A percentile compares a stretch with the other conserved stretches of the same genome.
Evolutionary conservation across 2,797 vertebrate genomes (phyloP).

Genomic region (Lutjanus campechanus): DNA sequence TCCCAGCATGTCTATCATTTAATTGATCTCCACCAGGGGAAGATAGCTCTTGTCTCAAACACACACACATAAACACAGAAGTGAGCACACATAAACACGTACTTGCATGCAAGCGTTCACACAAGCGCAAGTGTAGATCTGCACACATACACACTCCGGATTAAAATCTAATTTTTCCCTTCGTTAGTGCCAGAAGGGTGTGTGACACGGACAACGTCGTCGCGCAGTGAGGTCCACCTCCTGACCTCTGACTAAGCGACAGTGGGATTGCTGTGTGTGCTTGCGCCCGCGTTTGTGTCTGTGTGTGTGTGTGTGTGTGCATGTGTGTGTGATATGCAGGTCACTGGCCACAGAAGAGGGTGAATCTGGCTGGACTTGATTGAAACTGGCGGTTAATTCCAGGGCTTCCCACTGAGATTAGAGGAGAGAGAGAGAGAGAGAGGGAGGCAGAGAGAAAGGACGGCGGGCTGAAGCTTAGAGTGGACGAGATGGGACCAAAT

Average conservation of each 20-base stretch:
- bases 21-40: constrained; percentile 71
- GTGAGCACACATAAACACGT: constrained; percentile 20
- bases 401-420: constrained; percentile 79
- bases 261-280: constrained; percentile 37
- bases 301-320: constrained; percentile 11
- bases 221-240: constrained; percentile 51
- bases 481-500: constrained; percentile 48
- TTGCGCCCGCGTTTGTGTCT: constrained; percentile 7
- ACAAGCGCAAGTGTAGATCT: neutral
- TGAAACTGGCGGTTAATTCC: constrained; percentile 84
- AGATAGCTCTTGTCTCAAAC: constrained; percentile 37
- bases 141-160: constrained; percentile 32
- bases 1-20: constrained; percentile 69
- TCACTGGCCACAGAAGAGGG: constrained; percentile 73
- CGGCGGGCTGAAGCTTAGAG: constrained; percentile 54
- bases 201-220: constrained; percentile 52
- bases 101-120: constrained; percentile 12
- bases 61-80: constrained; percentile 18
- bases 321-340: constrained; percentile 62
- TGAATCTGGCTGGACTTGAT: constrained; percentile 81
- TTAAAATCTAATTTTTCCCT: constrained; percentile 65
- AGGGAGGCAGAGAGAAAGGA: constrained; percentile 11
- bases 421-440: constrained; percentile 41
- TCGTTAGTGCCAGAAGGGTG: constrained; percentile 59
- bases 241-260: constrained; percentile 60